Percentiles rank a stretch among this genome's conserved stretches.
These are phyloP conservation scores for Crotophaga sulcirostris DNA, from an alignment of 2,113 vertebrate genomes.

Conservation along the genomic window DNA sequence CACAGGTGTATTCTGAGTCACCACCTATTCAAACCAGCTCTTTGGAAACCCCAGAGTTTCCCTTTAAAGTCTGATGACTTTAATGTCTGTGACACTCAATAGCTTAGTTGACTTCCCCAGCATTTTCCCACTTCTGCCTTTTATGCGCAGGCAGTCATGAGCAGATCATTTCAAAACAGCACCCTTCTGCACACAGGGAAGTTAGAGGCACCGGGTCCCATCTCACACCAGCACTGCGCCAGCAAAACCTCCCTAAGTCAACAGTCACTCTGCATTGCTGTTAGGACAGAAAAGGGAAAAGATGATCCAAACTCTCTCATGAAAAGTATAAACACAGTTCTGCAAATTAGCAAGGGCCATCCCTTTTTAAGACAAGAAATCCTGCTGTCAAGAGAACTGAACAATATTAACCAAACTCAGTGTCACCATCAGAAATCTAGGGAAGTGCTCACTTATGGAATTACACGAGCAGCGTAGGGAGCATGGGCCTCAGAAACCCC, in stretches of 20 bases:
- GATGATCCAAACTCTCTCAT: neutral
- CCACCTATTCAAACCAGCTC: neutral
- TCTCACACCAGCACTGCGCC: neutral
- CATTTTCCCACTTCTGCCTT: constrained; percentile 67
- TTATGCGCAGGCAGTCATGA: neutral
- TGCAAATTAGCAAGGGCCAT: neutral
- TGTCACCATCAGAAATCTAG: neutral
- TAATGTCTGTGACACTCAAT: constrained; percentile 38
- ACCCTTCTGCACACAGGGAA: neutral
- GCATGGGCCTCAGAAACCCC: neutral
- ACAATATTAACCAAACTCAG: neutral
- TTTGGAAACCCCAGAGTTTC: constrained; percentile 57
- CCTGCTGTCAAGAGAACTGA: neutral
- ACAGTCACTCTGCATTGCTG: neutral
- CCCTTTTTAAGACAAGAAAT: neutral
- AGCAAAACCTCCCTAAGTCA: neutral
- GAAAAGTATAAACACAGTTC: neutral
- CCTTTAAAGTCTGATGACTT: constrained; percentile 49
- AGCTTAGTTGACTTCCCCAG: constrained; percentile 71
- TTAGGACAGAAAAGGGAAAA: neutral
- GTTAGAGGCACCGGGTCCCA: neutral
- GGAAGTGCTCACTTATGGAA: neutral
- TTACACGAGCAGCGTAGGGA: neutral
- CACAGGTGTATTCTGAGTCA: neutral
- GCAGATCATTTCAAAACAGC: constrained; percentile 10